Percentiles rank a stretch among this genome's conserved stretches.
Conservation (phyloP, 2,888 invertebrate species). For the Reticulitermes lucifugus region DNA sequence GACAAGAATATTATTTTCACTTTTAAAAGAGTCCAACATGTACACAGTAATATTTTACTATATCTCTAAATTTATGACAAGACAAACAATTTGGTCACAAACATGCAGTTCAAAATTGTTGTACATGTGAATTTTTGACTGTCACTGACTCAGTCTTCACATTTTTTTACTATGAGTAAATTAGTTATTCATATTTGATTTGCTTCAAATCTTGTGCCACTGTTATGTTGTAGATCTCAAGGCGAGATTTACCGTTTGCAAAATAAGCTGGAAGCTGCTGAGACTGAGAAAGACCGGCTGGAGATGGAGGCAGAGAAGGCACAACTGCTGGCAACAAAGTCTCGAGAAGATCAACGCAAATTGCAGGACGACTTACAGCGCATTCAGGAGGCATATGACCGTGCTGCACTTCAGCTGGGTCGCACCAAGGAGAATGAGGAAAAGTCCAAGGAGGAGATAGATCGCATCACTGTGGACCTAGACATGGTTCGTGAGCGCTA, state of each 20-base stretch:
- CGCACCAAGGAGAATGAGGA: conserved; percentile 92
- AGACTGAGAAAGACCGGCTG: conserved; percentile 88
- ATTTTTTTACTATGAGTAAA: no score
- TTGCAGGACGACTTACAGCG: conserved; percentile 87
- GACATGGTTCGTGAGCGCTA: conserved; percentile 90
- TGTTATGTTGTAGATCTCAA: conserved; percentile 75
- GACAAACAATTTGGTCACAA: no score
- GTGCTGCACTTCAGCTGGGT: conserved; percentile 85
- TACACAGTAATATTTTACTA: no score
- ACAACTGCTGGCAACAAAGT: conserved; percentile 80
- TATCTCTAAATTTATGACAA: no score
- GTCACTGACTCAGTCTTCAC: no score
- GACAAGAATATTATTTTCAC: no score
- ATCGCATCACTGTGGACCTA: conserved; percentile 80
- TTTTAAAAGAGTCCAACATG: no score
- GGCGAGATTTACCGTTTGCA: conserved; percentile 90
- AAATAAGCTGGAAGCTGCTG: conserved; percentile 87
- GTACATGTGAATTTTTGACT: no score
- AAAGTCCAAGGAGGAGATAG: conserved; percentile 87
- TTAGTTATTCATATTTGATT: no score
- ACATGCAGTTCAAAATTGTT: no score
- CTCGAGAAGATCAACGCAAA: conserved; percentile 87
- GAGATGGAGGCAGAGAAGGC: conserved; percentile 90
- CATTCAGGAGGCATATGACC: conserved; percentile 89
- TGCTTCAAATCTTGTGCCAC: no score